Evolutionary conservation across 2,888 invertebrate genomes (phyloP).

Genomic region (Trachelus iudaicus): DNA sequence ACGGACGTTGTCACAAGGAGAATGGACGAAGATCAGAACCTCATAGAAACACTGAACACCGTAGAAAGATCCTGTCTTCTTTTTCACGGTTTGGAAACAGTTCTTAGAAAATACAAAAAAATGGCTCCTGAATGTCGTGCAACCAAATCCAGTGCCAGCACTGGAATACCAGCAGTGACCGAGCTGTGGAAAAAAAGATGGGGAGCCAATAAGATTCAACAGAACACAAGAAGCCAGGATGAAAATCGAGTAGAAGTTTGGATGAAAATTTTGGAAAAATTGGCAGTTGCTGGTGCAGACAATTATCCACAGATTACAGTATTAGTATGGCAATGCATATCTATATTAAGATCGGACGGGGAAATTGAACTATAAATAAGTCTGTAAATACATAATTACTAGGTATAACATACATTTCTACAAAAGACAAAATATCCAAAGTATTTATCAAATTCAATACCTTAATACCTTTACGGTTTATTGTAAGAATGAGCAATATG

Average conservation of each 20-base stretch:
- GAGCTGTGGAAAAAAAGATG: slow-evolving; percentile 12
- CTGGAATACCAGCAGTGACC: slow-evolving; percentile 6
- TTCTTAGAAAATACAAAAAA: slow-evolving; percentile 10
- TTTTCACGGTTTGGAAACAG: slow-evolving; percentile 12
- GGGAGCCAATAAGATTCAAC: background rate
- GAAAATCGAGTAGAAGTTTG: slow-evolving; percentile 4
- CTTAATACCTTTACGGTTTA: too few species aligned
- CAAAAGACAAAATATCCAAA: too few species aligned
- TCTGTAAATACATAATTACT: too few species aligned
- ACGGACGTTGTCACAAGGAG: background rate
- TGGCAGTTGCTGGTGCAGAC: slow-evolving; percentile 6
- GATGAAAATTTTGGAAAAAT: slow-evolving; percentile 9
- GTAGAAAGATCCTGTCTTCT: slow-evolving; percentile 12
- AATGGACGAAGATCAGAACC: background rate
- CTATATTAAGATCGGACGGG: background rate
- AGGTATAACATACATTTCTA: too few species aligned
- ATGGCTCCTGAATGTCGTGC: background rate
- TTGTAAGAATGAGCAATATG: too few species aligned
- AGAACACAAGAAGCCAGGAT: background rate
- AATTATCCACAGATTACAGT: slow-evolving; percentile 11
- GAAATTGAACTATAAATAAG: too few species aligned
- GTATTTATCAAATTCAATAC: too few species aligned
- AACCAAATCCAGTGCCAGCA: background rate
- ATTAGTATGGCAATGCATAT: slow-evolving; percentile 16
- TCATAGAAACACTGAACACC: background rate